Evolutionary conservation across 2,797 vertebrate species (phyloP).

Genomic region (Aplochiton taeniatus): DNA sequence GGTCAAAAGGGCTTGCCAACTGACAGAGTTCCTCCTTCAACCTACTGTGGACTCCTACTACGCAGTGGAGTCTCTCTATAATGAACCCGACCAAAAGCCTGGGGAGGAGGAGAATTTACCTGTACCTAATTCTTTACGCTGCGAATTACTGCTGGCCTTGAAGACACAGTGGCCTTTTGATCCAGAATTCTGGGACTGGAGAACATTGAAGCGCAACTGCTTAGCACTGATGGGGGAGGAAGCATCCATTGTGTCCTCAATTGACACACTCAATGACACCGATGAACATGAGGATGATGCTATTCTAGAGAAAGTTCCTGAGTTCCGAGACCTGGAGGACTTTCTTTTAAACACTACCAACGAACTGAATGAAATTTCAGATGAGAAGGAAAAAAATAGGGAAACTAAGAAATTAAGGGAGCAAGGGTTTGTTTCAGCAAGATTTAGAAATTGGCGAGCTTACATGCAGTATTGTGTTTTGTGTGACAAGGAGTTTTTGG

Average conservation of each 20-base stretch:
- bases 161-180: constrained; percentile 99
- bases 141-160: constrained; percentile 97
- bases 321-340: constrained; percentile 85
- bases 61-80: constrained; percentile 97
- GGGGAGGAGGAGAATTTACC: constrained; percentile 96
- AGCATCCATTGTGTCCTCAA: constrained; percentile 95
- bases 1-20: constrained; percentile 97
- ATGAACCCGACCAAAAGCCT: constrained; percentile 97
- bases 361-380: constrained; percentile 83
- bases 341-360: constrained; percentile 84
- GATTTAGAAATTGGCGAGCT: constrained; percentile 99
- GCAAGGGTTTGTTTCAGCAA: constrained; percentile 94
- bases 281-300: constrained; percentile 91
- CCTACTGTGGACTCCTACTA: constrained; percentile 98
- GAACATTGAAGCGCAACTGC: constrained; percentile 97
- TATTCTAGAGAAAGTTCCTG: constrained; percentile 81
- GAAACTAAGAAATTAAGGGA: constrained; percentile 95
- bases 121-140: constrained; percentile 97
- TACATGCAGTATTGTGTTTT: constrained; percentile 99
- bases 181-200: constrained; percentile 99
- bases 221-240: constrained; percentile 98
- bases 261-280: constrained; percentile 94
- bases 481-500: constrained; percentile 98
- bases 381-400: constrained; percentile 92
- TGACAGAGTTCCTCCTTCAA: constrained; percentile 98